Evolutionary conservation across 2,797 vertebrate genomes (phyloP).

Genomic region (Oryzias dopingdopingensis): DNA sequence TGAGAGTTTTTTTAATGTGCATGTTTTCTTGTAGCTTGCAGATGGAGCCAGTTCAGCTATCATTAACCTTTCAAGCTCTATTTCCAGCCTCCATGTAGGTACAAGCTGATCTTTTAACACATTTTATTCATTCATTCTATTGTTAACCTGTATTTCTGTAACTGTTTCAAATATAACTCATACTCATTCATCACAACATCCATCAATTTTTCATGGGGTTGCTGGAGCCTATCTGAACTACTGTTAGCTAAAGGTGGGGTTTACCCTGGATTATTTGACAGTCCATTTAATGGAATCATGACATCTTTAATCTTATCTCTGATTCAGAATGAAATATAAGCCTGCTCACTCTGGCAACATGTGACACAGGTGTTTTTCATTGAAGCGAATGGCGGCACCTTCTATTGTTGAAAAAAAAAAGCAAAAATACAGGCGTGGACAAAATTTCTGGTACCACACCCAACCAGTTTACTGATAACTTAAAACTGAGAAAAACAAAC

Average conservation of each 20-base stretch:
- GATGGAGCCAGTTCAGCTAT: constrained; percentile 75
- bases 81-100: constrained; percentile 80
- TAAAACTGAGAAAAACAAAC: no score
- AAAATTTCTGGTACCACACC: no score
- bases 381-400: not conserved
- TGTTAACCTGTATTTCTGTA: not conserved
- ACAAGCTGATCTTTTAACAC: constrained; percentile 40
- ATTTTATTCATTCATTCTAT: constrained; percentile 9
- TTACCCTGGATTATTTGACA: not conserved
- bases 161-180: no score
- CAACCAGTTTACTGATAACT: no score
- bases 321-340: not conserved
- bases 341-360: constrained; percentile 50
- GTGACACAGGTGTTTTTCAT: no score
- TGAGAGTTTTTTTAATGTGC: constrained; percentile 33
- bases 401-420: not conserved
- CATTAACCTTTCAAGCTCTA: constrained; percentile 80
- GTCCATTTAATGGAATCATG: not conserved
- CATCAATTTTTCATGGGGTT: no score
- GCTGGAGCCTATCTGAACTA: no score
- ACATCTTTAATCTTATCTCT: not conserved
- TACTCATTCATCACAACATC: no score
- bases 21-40: constrained; percentile 57
- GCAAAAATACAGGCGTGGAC: no score
- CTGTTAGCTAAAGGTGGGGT: no score